Base-by-base conservation (phyloP, 2,797 vertebrate species). In the Capromys pilorides region DNA sequence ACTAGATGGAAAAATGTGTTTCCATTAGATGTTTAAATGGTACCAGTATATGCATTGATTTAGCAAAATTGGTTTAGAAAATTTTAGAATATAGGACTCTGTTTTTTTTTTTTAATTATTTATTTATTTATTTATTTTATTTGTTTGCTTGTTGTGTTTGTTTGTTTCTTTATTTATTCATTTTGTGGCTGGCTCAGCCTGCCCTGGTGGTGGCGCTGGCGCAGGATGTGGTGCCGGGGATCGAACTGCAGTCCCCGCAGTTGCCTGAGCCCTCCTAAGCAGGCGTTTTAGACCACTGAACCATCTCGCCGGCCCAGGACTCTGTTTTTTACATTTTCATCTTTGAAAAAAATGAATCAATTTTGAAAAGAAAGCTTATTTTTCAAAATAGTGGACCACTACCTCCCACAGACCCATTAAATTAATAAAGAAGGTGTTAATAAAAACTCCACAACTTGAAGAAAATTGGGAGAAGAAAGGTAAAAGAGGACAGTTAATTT, bases 41-140 rank as follows among this genome's bases (percentile, higher is more conserved):
- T 36, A 84, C 7, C 45, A 19, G 39, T 13, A 64, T 6, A 64
- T 49, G 41, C 26, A 45, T 54, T 89, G 51, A 83, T 41, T 91
- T 59, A 39, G 64, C 41, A 71, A 86, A n/a, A 54, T 14, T 57
- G 54, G 14, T 14, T 26, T 61, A 57, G 81, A 22, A 78, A 73
- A 71, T 82, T 93, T 90, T 92, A 90, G 79, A 85, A 84, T n/a
- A 62, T 22, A 45, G n/a, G 51, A 62, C 84, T 91, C 78, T 91
- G 45, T 62, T 84, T 90, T 59, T 86, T 85, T n/a, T n/a, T n/a
- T n/a, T n/a, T n/a, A n/a, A n/a, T n/a, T n/a, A n/a, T n/a, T n/a
- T n/a, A n/a, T n/a, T n/a, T n/a, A n/a, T n/a, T n/a, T n/a, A n/a
- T n/a, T n/a, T n/a, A n/a, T n/a, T n/a, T n/a, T n/a, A n/a, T n/a